Conservation (phyloP, 2,888 invertebrate genomes). For the Aporophyla nigra region DNA sequence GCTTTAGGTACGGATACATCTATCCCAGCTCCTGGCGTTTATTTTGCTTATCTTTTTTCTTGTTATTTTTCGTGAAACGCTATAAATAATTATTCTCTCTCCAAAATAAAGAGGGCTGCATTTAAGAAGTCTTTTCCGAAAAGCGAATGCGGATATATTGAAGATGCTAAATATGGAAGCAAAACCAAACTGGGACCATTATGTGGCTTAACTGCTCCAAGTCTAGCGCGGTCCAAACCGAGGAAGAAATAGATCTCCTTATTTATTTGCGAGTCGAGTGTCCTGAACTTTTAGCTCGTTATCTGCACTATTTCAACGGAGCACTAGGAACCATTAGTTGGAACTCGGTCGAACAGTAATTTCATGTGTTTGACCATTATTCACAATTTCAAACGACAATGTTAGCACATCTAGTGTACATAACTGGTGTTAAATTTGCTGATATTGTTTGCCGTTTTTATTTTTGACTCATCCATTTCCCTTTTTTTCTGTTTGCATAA, state of each 20-base stretch:
- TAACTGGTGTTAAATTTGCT: slow-evolving; percentile 49
- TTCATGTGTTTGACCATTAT: slow-evolving; percentile 56
- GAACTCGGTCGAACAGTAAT: slow-evolving; percentile 54
- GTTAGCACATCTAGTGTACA: slow-evolving; percentile 53
- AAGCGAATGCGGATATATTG: slow-evolving; percentile 28
- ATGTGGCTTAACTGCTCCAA: slow-evolving; percentile 56
- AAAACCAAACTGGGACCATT: slow-evolving; percentile 48
- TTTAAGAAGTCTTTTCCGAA: slow-evolving; percentile 1
- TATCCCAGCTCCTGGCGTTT: neutral
- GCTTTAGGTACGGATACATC: slow-evolving; percentile 12
- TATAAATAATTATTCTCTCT: neutral
- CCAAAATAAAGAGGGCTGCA: slow-evolving; percentile 17
- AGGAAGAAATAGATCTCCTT: slow-evolving; percentile 55
- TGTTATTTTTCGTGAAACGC: slow-evolving; percentile 8
- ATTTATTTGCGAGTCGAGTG: slow-evolving; percentile 59
- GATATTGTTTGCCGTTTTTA: slow-evolving; percentile 43
- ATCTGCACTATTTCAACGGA: slow-evolving; percentile 51
- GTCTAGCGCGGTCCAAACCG: slow-evolving; percentile 37
- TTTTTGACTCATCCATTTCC: slow-evolving; percentile 55
- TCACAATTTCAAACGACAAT: slow-evolving; percentile 44
- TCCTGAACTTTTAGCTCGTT: slow-evolving; percentile 61
- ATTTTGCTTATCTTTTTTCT: slow-evolving; percentile 19
- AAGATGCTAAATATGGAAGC: slow-evolving; percentile 43
- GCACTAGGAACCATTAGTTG: slow-evolving; percentile 38
- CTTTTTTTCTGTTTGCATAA: slow-evolving; percentile 44